Evolutionary conservation across 2,888 invertebrate species (phyloP), one percentile per base, ranked within the genome.

Genomic region (Microdon myrmicae): DNA sequence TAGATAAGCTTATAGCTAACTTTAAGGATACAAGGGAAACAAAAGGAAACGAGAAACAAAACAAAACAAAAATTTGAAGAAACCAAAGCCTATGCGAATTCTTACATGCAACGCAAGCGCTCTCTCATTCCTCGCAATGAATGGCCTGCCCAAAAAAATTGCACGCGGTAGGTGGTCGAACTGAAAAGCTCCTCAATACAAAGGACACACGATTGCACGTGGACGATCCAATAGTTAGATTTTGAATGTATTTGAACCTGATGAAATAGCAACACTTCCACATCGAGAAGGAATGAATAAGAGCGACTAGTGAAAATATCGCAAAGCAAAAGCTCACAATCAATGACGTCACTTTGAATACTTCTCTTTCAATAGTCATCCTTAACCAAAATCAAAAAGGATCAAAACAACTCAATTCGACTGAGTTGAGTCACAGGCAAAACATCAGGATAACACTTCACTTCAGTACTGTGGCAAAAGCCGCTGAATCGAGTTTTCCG

Each of bases 391-490:
- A 32, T 19, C 7, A 20, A 20, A 16, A 44, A 3, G 8, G 29
- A 9, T 12, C 8, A 38, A 49, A 34, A 41, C 10, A 25, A 45
- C 51, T 61, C 56, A 34, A 49, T 16, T 48, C 26, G n/a, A n/a
- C 49, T 44, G 58, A 64, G 51, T 58, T 64, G 64, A 64, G 64
- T 58, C 64, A 64, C 61, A 56, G 56, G 53, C 34, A 58, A 64
- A 51, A 47, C 43, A 58, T 43, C 39, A 37, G 28, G 47, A n/a
- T n/a, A 43, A 29, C 44, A 51, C 45, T 58, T 51, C 34, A 22
- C 32, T 43, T 64, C 64, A 64, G 64, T 64, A 64, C 32, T 64
- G 64, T 64, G 64, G 64, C 64, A 58, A 64, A 56, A 58, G 64
- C 64, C 64, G 64, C 64, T 64, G 64, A 64, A 58, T 64, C 58